phyloP scores from a whole-genome alignment of 1,140 invertebrate genomes.

The Solenopsis invicta region DNA sequence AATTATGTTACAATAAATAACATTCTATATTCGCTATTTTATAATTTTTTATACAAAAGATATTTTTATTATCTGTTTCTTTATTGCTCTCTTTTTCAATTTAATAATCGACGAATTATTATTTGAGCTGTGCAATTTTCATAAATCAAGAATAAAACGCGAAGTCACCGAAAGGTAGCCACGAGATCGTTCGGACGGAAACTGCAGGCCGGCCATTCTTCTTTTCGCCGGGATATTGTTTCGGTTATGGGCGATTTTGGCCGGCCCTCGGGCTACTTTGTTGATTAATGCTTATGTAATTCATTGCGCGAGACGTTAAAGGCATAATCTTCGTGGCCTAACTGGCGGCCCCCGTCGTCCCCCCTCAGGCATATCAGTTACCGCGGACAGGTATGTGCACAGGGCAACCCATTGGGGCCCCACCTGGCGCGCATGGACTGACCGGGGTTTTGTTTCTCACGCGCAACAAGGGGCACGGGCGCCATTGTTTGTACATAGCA shows the following conservation, averaged over 20 bases:
- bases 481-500: constrained; percentile 85
- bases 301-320: constrained; percentile 84
- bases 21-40: neutral
- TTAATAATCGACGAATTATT: neutral
- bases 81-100: neutral
- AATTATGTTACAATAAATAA: neutral
- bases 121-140: constrained; percentile 21
- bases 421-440: constrained; percentile 53
- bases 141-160: constrained; percentile 46
- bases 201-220: constrained; percentile 24
- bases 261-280: constrained; percentile 72
- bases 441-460: constrained; percentile 84
- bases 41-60: neutral
- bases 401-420: constrained; percentile 39
- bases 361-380: constrained; percentile 77
- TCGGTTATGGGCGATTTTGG: constrained; percentile 78
- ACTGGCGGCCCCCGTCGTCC: constrained; percentile 38
- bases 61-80: neutral
- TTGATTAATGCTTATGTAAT: constrained; percentile 86
- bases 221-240: constrained; percentile 71
- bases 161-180: constrained; percentile 50
- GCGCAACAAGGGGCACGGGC: constrained; percentile 80
- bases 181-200: constrained; percentile 41
- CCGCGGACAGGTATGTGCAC: constrained; percentile 71
- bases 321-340: constrained; percentile 81